Conservation (phyloP, 2,888 invertebrate genomes). For the Aspidapion aeneum region DNA sequence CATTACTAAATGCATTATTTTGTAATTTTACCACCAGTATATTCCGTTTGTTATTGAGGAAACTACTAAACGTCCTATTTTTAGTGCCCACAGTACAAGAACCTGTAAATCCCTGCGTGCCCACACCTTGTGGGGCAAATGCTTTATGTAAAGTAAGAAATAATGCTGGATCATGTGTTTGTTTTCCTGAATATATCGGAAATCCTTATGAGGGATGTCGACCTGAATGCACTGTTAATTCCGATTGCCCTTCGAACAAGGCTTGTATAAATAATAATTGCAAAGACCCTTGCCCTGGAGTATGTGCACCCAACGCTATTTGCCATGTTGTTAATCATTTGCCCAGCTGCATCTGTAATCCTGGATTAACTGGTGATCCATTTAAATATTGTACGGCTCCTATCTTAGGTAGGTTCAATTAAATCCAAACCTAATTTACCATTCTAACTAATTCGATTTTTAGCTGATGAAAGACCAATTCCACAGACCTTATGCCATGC, state of each 20-base stretch:
- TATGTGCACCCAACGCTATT: slow-evolving; percentile 70
- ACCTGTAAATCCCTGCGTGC: slow-evolving; percentile 55
- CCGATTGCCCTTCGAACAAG: slow-evolving; percentile 67
- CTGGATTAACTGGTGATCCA: slow-evolving; percentile 38
- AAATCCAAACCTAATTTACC: neutral
- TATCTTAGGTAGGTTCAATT: slow-evolving; percentile 18
- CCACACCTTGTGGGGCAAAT: slow-evolving; percentile 64
- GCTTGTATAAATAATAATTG: slow-evolving; percentile 74
- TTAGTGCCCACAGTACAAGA: slow-evolving; percentile 27
- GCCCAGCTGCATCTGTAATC: slow-evolving; percentile 63
- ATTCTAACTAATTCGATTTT: slow-evolving; percentile 4
- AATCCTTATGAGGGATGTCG: slow-evolving; percentile 73
- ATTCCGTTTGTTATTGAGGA: too few relatives aligned
- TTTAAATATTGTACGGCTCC: slow-evolving; percentile 33
- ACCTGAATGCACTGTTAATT: slow-evolving; percentile 70
- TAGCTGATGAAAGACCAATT: slow-evolving; percentile 43
- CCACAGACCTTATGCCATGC: slow-evolving; percentile 61
- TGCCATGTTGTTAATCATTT: slow-evolving; percentile 73
- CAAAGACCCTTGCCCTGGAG: slow-evolving; percentile 76
- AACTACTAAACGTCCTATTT: too few relatives aligned
- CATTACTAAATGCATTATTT: neutral
- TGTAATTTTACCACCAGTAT: neutral
- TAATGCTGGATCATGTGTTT: slow-evolving; percentile 61
- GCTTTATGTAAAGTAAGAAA: slow-evolving; percentile 57
- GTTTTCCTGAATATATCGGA: slow-evolving; percentile 66